phyloP scores from a whole-genome alignment of 2,113 vertebrate species.

The Microtus richardsoni region DNA sequence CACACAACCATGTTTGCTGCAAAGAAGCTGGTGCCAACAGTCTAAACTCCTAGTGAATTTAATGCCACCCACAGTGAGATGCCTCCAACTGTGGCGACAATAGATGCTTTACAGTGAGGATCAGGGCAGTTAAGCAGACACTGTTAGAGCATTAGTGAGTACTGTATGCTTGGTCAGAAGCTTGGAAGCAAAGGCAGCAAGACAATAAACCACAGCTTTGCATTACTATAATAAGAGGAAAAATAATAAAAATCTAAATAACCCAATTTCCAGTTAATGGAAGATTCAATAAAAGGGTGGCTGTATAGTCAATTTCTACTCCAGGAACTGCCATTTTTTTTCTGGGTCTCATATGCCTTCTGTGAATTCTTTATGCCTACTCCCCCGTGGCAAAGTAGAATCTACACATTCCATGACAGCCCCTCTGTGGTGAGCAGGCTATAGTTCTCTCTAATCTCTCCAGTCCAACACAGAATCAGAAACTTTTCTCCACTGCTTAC shows the following conservation, averaged over 20 bases:
- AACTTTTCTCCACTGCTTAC: neutral
- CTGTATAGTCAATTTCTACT: neutral
- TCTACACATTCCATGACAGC: neutral
- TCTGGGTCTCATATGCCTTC: too few relatives aligned
- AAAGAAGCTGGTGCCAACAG: neutral
- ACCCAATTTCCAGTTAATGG: neutral
- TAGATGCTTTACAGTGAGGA: neutral
- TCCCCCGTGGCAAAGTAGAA: neutral
- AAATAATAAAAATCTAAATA: neutral
- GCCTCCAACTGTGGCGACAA: neutral
- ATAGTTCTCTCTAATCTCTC: neutral
- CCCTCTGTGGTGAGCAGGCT: neutral
- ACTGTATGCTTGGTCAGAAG: neutral
- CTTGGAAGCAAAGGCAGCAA: conserved; percentile 23
- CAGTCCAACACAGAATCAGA: neutral
- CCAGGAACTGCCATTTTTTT: neutral
- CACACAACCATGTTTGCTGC: neutral
- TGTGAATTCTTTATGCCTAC: neutral
- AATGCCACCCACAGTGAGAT: neutral
- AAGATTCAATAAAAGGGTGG: neutral
- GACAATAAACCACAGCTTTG: conserved; percentile 11
- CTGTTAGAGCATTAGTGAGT: neutral
- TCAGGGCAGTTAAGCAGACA: conserved; percentile 1
- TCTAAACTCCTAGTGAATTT: neutral
- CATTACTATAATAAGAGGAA: neutral